Base-by-base conservation (phyloP, 2,113 vertebrate species). In the Scomber colias region DNA sequence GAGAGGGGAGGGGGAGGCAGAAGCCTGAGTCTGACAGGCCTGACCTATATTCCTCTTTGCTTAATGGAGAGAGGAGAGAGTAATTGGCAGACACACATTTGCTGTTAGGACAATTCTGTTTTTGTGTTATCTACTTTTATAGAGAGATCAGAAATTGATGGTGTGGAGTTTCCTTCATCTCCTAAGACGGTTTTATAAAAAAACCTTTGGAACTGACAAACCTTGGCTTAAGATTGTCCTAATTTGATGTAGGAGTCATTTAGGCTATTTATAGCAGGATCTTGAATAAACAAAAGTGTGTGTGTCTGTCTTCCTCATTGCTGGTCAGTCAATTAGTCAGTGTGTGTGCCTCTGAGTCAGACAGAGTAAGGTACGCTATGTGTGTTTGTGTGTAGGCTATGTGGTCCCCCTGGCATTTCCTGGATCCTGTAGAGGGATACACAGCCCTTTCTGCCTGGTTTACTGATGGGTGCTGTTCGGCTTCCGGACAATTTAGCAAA, bases 11-110 rank as follows among this genome's bases (percentile, higher is more conserved):
- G 77, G 88, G 90, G 93, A 96, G 96, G 96, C 94, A 91, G 92
- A 92, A 94, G 94, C 92, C 95, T 94, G 92, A 95, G 94, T 96
- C 94, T 96, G 96, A 97, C 95, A 97, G 95, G 95, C 93, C 93
- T 98, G 98, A 98, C 97, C 97, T 97, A 98, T 95, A 98, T 98
- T 95, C 91, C 92, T 89, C 89, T 92, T 92, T 95, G 92, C 82
- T 80, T 87, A 71, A 82, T 83, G 88, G 84, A 81, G 67, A 83
- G 57, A 56, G 19, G 59, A 31, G 40, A 72, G 71, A 55, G 54
- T 87, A 78, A 89, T 84, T 85, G 79, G 74, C 56, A 85, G 56
- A 74, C 27, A 71, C 79, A 80, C 63, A 71, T 78, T 81, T 84
- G 64, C 56, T 63, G 72, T 84, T 79, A 7, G 7, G 7, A 71